A percentile compares a stretch with the other conserved stretches of the same genome.
Evolutionary conservation across 2,888 invertebrate species (phyloP).

Genomic region (Salpingus planirostris): DNA sequence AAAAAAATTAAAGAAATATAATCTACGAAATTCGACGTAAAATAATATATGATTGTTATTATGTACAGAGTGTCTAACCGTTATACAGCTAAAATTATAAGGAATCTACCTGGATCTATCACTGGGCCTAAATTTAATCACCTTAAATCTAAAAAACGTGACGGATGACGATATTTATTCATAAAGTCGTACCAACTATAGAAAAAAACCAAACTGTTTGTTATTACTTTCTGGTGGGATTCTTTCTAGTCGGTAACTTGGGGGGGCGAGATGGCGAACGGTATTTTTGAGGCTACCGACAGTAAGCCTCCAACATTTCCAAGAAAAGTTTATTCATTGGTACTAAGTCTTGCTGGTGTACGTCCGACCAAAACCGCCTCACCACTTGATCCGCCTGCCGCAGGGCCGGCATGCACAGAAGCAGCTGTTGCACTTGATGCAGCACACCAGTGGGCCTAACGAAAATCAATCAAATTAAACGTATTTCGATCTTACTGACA

Average conservation of each 20-base stretch:
- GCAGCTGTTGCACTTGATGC: constrained; percentile 73
- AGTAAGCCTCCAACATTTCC: constrained; percentile 85
- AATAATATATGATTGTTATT: constrained; percentile 3
- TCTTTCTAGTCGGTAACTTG: background rate
- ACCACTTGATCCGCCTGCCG: constrained; percentile 85
- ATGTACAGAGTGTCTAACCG: constrained; percentile 19
- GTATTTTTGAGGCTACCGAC: constrained; percentile 44
- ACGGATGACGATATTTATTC: constrained; percentile 11
- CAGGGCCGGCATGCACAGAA: constrained; percentile 79
- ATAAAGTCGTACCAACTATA: constrained; percentile 1
- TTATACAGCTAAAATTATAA: constrained; percentile 16
- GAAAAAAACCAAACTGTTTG: constrained; percentile 1
- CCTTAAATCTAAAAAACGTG: constrained; percentile 9
- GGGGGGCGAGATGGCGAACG: background rate
- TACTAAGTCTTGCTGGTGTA: constrained; percentile 80
- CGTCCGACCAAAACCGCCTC: constrained; percentile 81
- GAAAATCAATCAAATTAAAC: constrained; percentile 28
- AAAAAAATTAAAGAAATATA: constrained; percentile 14
- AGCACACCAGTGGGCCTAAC: constrained; percentile 66
- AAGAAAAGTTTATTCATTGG: constrained; percentile 95
- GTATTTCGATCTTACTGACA: no score
- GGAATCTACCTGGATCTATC: constrained; percentile 17
- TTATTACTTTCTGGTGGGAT: background rate
- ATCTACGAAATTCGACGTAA: constrained; percentile 16
- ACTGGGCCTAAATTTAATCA: constrained; percentile 11